A percentile compares a stretch with the other conserved stretches of the same genome.
phyloP scores from a whole-genome alignment of 37 sponge, comb jelly and placozoan genomes.

The Chondrilla cf. caribensis region DNA sequence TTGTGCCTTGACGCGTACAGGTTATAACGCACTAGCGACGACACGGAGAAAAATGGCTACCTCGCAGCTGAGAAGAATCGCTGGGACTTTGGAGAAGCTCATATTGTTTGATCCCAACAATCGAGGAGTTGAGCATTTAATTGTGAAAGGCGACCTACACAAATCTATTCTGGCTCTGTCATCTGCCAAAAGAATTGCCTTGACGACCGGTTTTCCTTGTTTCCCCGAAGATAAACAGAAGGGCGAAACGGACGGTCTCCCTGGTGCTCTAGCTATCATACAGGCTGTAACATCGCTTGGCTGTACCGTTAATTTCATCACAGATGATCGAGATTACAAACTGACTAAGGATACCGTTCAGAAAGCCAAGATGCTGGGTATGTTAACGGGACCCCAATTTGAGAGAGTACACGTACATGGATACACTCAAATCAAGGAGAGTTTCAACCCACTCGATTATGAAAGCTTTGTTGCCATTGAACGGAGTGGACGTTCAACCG shows the following conservation, averaged over 20 bases:
- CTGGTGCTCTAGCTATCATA: slow-evolving; percentile 68
- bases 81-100: slow-evolving; percentile 33
- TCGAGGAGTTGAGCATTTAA: slow-evolving; percentile 5
- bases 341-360: not conserved
- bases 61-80: no score
- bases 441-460: not conserved
- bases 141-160: slow-evolving; percentile 54
- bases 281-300: slow-evolving; percentile 57
- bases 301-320: not conserved
- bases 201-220: slow-evolving; percentile 24
- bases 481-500: slow-evolving; percentile 52
- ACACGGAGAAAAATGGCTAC: no score
- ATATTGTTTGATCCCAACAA: slow-evolving; percentile 66
- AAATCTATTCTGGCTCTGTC: slow-evolving; percentile 62
- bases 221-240: slow-evolving; percentile 25
- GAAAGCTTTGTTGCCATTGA: slow-evolving; percentile 88
- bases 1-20: no score
- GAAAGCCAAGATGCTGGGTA: not conserved
- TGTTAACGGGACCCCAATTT: not conserved
- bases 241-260: slow-evolving; percentile 80
- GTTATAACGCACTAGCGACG: no score
- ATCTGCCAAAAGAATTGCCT: slow-evolving; percentile 57
- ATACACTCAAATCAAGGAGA: not conserved
- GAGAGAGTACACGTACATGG: not conserved
- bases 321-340: not conserved